phyloP scores from a whole-genome alignment of 2,888 invertebrate genomes.

The Sturmia bella region DNA sequence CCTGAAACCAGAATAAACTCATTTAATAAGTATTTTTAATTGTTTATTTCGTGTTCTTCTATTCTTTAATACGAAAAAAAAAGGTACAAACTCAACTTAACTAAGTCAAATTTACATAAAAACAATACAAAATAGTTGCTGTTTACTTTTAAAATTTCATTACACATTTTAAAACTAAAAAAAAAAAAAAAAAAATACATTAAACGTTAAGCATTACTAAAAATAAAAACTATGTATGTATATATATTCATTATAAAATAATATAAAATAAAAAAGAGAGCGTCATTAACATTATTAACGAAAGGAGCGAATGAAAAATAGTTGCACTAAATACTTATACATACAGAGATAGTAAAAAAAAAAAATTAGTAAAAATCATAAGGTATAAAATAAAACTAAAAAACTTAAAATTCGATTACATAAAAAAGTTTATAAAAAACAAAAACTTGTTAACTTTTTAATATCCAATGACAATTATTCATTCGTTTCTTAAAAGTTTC shows the following conservation, averaged over 20 bases:
- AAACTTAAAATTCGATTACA: constrained; percentile 64
- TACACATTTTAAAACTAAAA: constrained; percentile 60
- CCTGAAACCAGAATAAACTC: constrained; percentile 9
- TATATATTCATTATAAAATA: constrained; percentile 68
- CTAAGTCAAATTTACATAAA: constrained; percentile 71
- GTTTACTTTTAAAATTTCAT: constrained; percentile 49
- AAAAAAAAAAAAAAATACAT: constrained; percentile 60
- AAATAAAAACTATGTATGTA: constrained; percentile 68
- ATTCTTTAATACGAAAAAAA: constrained; percentile 70
- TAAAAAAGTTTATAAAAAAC: constrained; percentile 47
- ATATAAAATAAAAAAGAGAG: constrained; percentile 47
- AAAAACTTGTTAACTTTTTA: constrained; percentile 69
- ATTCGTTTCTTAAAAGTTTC: constrained; percentile 61
- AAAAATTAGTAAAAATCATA: no score
- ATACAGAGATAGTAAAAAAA: constrained; percentile 52
- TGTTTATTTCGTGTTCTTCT: constrained; percentile 60
- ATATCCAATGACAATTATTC: constrained; percentile 54
- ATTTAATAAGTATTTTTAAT: constrained; percentile 56
- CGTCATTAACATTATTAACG: constrained; percentile 56
- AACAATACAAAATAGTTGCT: constrained; percentile 65
- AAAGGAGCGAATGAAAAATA: constrained; percentile 49
- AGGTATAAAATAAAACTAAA: constrained; percentile 49
- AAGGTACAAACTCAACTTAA: constrained; percentile 71
- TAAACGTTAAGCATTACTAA: constrained; percentile 64
- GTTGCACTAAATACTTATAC: constrained; percentile 65